Percentiles rank a stretch among this genome's conserved stretches.
Evolutionary conservation across 2,797 vertebrate species (phyloP).

Genomic region (Apogon talboti): DNA sequence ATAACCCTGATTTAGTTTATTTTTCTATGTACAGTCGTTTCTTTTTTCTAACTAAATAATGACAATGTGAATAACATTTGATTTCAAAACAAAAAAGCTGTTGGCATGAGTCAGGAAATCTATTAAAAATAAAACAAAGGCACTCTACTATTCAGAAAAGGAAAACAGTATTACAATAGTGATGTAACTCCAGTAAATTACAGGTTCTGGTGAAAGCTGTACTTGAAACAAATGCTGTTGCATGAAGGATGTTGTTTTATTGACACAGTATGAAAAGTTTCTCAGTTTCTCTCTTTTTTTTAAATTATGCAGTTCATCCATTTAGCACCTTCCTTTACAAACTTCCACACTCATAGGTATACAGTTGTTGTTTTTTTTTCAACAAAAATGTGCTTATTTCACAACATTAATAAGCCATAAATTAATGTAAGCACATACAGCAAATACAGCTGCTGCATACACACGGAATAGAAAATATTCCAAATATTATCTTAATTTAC

Average conservation of each 20-base stretch:
- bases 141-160: slow-evolving; percentile 44
- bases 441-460: slow-evolving; percentile 51
- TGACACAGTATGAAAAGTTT: slow-evolving; percentile 1
- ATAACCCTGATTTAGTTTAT: slow-evolving; percentile 71
- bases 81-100: slow-evolving; percentile 15
- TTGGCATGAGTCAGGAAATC: slow-evolving; percentile 43
- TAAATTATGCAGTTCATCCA: slow-evolving; percentile 22
- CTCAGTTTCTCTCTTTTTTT: slow-evolving; percentile 21
- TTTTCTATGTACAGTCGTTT: slow-evolving; percentile 58
- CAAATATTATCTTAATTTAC: slow-evolving; percentile 37
- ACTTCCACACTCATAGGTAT: slow-evolving; percentile 9
- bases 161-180: slow-evolving; percentile 27
- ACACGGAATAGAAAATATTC: slow-evolving; percentile 51
- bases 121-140: slow-evolving; percentile 52
- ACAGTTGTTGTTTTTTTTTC: slow-evolving; percentile 1
- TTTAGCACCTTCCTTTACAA: slow-evolving; percentile 13
- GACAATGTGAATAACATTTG: slow-evolving; percentile 44
- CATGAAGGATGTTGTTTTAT: slow-evolving; percentile 5
- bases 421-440: slow-evolving; percentile 45
- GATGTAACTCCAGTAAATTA: slow-evolving; percentile 8
- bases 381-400: slow-evolving; percentile 41
- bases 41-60: slow-evolving; percentile 31
- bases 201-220: slow-evolving; percentile 12
- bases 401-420: slow-evolving; percentile 49
- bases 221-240: slow-evolving; percentile 10